phyloP scores from a whole-genome alignment of 1,140 invertebrate species.

The Bombus difficillimus region DNA sequence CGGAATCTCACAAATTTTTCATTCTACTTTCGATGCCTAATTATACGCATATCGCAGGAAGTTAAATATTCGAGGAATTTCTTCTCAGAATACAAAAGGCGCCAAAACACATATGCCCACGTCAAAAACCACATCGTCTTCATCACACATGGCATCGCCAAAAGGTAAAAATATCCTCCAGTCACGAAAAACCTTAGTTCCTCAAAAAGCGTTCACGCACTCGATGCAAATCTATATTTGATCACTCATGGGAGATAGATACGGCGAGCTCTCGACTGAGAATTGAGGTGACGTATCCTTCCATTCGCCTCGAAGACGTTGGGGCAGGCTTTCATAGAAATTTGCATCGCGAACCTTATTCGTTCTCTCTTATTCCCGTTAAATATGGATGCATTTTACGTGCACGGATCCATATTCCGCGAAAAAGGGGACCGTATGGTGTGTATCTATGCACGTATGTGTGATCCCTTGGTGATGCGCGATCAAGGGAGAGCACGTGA shows the following conservation, averaged over 20 bases:
- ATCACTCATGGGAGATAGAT: constrained; percentile 76
- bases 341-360: constrained; percentile 77
- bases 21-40: too few relatives aligned
- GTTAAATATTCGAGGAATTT: not conserved
- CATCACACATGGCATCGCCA: not conserved
- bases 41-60: too few relatives aligned
- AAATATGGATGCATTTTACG: constrained; percentile 80
- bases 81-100: not conserved
- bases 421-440: constrained; percentile 48
- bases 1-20: too few relatives aligned
- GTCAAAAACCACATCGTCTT: not conserved
- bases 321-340: constrained; percentile 79
- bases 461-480: constrained; percentile 45
- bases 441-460: not conserved
- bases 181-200: not conserved
- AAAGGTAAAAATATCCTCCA: not conserved
- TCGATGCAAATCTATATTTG: constrained; percentile 76
- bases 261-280: not conserved
- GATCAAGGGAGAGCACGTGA: constrained; percentile 53
- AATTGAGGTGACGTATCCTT: not conserved
- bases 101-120: not conserved
- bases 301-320: constrained; percentile 19
- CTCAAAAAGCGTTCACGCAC: constrained; percentile 21
- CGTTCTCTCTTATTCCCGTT: constrained; percentile 69
- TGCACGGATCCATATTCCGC: constrained; percentile 57